Evolutionary conservation across 1,140 invertebrate genomes (phyloP), one percentile per base, ranked within the genome.

Genomic region (Drosophila mayri): DNA sequence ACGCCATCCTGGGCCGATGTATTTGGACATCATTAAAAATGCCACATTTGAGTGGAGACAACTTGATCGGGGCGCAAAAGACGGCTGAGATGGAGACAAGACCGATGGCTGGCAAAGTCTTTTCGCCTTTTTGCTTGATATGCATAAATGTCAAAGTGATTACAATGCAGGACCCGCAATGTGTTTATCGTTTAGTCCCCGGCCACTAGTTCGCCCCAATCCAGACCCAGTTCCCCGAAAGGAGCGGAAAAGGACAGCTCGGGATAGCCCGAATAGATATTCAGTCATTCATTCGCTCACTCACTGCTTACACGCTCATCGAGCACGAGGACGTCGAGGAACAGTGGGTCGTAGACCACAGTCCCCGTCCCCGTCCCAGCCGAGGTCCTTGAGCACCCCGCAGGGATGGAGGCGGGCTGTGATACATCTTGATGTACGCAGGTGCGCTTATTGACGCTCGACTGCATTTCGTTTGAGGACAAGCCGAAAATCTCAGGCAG

Each of bases 111-210:
- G 41, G 11, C 52, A 64, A 60, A 75, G 67, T 76, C 76, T 47
- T 28, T 67, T 65, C 64, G 72, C 61, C 62, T 63, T 86, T 81
- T 83, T 81, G 78, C 81, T 86, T 76, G 85, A 81, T 91, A 91
- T 91, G 88, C 88, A 83, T 88, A 91, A 91, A 91, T 84, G 87
- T 84, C 87, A 91, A 91, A 91, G 88, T 91, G 87, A 91, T 91
- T 91, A 91, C 88, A 91, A 91, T 87, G 85, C 74, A 82, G 79
- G 67, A 64, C 67, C 64, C 65, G 58, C 76, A 81, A 81, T 84
- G 87, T 91, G 88, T 91, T 91, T 87, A 91, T 91, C 88, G 88
- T 77, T 91, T 91, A 81, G 88, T 66, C 74, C 67, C 62, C 78
- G 77, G 88, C 73, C 73, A 83, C 47, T 30, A 30, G 7, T 30